phyloP scores from a whole-genome alignment of 2,113 vertebrate genomes.

The Dermatemys mawii region DNA sequence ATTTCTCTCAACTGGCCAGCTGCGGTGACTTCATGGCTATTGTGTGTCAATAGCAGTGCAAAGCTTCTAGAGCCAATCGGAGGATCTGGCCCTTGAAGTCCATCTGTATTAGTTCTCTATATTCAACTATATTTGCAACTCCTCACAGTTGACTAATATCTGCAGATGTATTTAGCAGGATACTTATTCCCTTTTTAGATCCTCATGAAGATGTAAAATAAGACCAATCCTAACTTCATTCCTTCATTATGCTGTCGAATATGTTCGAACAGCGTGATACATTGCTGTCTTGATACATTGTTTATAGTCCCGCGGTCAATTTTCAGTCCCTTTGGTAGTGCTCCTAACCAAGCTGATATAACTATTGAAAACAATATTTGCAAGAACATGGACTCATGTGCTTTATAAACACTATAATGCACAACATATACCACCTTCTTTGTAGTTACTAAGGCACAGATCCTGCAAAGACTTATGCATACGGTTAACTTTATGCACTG shows the following conservation, averaged over 20 bases:
- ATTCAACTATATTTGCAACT: not conserved
- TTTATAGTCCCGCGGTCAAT: not conserved
- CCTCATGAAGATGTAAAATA: not conserved
- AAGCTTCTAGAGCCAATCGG: not conserved
- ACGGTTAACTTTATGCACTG: not conserved
- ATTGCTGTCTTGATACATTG: not conserved
- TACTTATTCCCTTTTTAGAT: not conserved
- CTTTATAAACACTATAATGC: not conserved
- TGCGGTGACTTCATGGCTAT: conserved; percentile 6
- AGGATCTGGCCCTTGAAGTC: not conserved
- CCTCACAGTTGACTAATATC: conserved; percentile 26
- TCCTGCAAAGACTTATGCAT: not conserved
- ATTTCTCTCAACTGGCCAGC: not conserved
- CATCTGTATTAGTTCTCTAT: not conserved
- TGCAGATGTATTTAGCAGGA: conserved; percentile 9
- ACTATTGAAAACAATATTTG: not conserved
- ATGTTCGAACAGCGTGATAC: not conserved
- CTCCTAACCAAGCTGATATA: not conserved
- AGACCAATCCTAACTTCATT: not conserved
- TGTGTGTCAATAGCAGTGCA: not conserved
- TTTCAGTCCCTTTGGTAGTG: not conserved
- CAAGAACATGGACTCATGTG: not conserved
- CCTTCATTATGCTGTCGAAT: not conserved
- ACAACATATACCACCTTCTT: not conserved
- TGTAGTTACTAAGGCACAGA: not conserved